Evolutionary conservation across 2,797 vertebrate genomes (phyloP).

Genomic region (Pristis pectinata): DNA sequence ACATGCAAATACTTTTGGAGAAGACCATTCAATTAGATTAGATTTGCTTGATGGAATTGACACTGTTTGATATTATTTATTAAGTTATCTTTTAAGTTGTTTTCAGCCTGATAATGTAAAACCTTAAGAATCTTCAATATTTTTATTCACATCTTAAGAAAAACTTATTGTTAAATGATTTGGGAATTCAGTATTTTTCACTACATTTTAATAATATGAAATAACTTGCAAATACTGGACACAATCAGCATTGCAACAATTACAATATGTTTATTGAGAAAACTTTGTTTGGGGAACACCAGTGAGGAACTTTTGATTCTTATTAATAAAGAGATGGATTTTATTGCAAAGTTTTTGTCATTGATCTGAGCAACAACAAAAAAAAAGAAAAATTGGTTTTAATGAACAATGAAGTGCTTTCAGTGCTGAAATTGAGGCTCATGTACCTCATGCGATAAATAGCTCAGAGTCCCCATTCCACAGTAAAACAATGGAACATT

Average conservation of each 20-base stretch:
- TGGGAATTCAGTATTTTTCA: background rate
- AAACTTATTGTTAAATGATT: background rate
- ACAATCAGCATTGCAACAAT: background rate
- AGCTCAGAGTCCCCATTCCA: background rate
- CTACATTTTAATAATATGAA: background rate
- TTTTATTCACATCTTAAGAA: background rate
- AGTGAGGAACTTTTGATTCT: background rate
- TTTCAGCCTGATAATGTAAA: background rate
- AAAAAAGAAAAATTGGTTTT: background rate
- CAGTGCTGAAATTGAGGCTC: background rate
- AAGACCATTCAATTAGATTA: background rate
- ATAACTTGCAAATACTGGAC: background rate
- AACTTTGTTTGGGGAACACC: background rate
- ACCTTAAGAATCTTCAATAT: background rate
- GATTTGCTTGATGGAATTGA: too few relatives aligned
- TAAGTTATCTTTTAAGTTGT: too few relatives aligned
- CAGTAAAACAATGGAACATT: background rate
- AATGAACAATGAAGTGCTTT: conserved; percentile 21
- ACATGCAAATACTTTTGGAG: background rate
- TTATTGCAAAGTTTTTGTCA: background rate
- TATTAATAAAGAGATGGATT: background rate
- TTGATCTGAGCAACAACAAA: background rate
- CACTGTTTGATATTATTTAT: too few relatives aligned
- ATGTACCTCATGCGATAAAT: background rate
- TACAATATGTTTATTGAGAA: background rate